These are phyloP conservation scores for Nomada lathburiana DNA, from an alignment of 2,888 invertebrate genomes.

Conservation along the genomic window DNA sequence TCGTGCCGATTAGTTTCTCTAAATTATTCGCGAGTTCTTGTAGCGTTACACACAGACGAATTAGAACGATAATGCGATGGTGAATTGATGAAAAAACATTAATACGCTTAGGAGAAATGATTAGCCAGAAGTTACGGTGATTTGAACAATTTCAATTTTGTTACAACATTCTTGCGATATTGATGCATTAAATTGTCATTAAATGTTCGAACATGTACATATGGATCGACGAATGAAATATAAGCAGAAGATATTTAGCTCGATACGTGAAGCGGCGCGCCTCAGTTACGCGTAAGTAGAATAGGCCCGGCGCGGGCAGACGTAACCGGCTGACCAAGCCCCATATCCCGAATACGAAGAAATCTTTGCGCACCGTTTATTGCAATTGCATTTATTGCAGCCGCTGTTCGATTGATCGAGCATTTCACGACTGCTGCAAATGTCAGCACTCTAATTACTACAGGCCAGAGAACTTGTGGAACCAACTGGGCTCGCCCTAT, in stretches of 20 bases:
- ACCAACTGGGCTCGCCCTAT: slow-evolving; percentile 19
- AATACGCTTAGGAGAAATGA: too few species aligned
- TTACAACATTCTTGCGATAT: too few species aligned
- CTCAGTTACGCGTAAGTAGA: slow-evolving; percentile 3
- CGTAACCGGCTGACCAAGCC: background rate
- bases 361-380: background rate
- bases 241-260: background rate
- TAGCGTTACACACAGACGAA: too few species aligned
- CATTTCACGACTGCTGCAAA: background rate
- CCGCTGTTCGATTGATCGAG: slow-evolving; percentile 14
- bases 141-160: too few species aligned
- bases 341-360: background rate
- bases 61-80: too few species aligned
- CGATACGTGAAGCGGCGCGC: too few species aligned
- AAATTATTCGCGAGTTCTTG: too few species aligned
- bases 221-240: background rate
- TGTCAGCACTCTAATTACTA: slow-evolving; percentile 24
- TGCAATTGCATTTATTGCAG: background rate
- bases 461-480: background rate
- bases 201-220: too few species aligned
- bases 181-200: too few species aligned
- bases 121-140: too few species aligned
- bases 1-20: too few species aligned
- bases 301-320: background rate
- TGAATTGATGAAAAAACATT: too few species aligned